phyloP scores from a whole-genome alignment of 2,113 vertebrate species.

The Mormoops blainvillei region DNA sequence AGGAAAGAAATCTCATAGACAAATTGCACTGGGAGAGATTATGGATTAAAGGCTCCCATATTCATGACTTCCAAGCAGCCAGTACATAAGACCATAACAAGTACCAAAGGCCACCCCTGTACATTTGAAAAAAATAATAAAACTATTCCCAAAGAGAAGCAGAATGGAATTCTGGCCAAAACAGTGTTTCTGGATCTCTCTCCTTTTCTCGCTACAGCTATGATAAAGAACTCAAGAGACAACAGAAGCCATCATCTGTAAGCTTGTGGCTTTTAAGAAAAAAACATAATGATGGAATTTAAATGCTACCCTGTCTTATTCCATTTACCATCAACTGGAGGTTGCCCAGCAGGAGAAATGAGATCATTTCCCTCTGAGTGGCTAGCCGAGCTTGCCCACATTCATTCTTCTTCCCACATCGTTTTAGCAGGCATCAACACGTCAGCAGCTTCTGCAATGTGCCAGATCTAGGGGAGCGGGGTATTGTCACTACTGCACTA shows the following conservation, averaged over 20 bases:
- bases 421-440: conserved; percentile 60
- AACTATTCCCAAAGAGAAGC: conserved; percentile 24
- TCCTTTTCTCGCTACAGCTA: conserved; percentile 28
- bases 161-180: conserved; percentile 4
- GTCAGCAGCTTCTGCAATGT: conserved; percentile 51
- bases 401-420: conserved; percentile 66
- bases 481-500: not conserved
- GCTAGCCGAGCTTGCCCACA: conserved; percentile 55
- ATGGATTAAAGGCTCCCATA: conserved; percentile 59
- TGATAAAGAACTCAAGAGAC: conserved; percentile 41
- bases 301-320: conserved; percentile 59
- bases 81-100: conserved; percentile 12
- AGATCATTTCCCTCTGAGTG: conserved; percentile 67
- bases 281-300: conserved; percentile 58
- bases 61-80: conserved; percentile 39
- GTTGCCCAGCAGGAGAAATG: conserved; percentile 67
- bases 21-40: conserved; percentile 52
- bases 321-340: conserved; percentile 63
- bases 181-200: conserved; percentile 25
- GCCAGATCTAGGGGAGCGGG: conserved; percentile 14
- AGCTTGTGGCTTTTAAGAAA: conserved; percentile 46
- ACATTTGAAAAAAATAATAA: not conserved
- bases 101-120: conserved; percentile 35
- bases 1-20: conserved; percentile 63
- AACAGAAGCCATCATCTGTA: conserved; percentile 46